Percentiles rank a stretch among this genome's conserved stretches.
Evolutionary conservation across 2,797 vertebrate species (phyloP).

Genomic region (Leptatherina wallacei): DNA sequence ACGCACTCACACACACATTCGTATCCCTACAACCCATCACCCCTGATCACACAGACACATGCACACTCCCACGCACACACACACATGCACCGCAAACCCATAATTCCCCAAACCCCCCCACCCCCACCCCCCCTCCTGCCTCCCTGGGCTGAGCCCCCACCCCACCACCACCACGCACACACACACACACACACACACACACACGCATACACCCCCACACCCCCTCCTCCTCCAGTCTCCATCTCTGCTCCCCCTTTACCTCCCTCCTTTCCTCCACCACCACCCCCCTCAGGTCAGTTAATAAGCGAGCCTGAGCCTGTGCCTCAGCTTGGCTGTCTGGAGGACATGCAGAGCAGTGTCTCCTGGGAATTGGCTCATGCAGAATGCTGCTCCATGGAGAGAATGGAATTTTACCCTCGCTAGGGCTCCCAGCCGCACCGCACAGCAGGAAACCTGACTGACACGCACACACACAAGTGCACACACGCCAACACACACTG

Average conservation of each 20-base stretch:
- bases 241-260: constrained; percentile 28
- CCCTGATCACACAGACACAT: constrained; percentile 62
- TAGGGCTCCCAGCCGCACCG: constrained; percentile 86
- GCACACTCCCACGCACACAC: constrained; percentile 50
- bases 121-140: constrained; percentile 59
- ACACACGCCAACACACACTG: constrained; percentile 53
- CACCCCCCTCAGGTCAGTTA: constrained; percentile 86
- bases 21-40: constrained; percentile 68
- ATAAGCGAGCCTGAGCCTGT: constrained; percentile 86
- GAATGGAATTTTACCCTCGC: constrained; percentile 96
- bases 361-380: constrained; percentile 93
- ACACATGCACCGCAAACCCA: constrained; percentile 57
- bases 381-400: constrained; percentile 90
- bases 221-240: constrained; percentile 34
- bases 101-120: constrained; percentile 70
- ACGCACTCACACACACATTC: constrained; percentile 13
- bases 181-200: constrained; percentile 20
- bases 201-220: neutral
- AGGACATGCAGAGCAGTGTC: constrained; percentile 90
- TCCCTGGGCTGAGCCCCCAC: constrained; percentile 54
- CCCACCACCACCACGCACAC: constrained; percentile 15
- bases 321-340: constrained; percentile 87
- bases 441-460: constrained; percentile 82
- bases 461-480: constrained; percentile 39
- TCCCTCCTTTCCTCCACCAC: constrained; percentile 37